Percentiles rank a stretch among this genome's conserved stretches.
Evolutionary conservation across 2,113 vertebrate genomes (phyloP).

Genomic region (Orcinus orca): DNA sequence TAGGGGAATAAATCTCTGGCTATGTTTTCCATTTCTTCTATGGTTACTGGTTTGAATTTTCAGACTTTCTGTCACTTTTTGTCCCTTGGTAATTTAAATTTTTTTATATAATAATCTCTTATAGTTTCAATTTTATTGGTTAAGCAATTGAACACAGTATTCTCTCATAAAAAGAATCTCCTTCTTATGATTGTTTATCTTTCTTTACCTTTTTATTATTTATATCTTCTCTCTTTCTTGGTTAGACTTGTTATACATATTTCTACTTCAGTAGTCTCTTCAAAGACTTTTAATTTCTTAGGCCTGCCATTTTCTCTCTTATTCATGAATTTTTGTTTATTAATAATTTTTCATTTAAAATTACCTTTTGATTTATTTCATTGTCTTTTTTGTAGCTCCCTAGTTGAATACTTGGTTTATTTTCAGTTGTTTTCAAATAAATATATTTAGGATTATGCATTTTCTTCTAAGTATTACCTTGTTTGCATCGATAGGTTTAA

Average conservation of each 20-base stretch:
- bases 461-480: neutral
- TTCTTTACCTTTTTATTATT: neutral
- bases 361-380: neutral
- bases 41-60: neutral
- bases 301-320: neutral
- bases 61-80: neutral
- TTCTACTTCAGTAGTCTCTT: neutral
- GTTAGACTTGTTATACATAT: neutral
- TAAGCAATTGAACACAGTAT: neutral
- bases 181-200: neutral
- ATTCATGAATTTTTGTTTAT: neutral
- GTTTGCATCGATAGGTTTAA: neutral
- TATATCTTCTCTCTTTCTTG: neutral
- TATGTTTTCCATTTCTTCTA: neutral
- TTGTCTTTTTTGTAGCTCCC: neutral
- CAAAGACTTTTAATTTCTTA: neutral
- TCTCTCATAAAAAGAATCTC: neutral
- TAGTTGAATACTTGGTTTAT: neutral
- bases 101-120: neutral
- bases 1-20: neutral
- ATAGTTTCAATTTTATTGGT: neutral
- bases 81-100: neutral
- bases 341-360: neutral
- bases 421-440: conserved; percentile 1
- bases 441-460: neutral